Base-by-base conservation (phyloP, 2,113 vertebrate species). In the Tachuris rubrigastra region DNA sequence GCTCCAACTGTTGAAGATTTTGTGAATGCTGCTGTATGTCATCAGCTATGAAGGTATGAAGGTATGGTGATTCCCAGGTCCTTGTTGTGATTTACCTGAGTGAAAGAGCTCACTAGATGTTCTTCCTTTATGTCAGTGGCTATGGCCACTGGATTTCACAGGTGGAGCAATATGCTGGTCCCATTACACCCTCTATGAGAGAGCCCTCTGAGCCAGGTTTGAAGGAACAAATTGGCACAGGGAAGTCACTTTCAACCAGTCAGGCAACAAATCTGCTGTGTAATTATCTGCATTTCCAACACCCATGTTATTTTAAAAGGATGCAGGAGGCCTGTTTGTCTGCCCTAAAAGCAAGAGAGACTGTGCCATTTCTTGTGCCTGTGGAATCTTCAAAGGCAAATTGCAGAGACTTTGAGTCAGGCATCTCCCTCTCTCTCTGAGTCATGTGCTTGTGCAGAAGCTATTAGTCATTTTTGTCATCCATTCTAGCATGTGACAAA, bases 221-320 rank as follows among this genome's bases (percentile, higher is more conserved):
- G 52, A 78, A 79, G 21, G 27, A 71, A 4, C 23, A 73, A 58
- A 42, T 7, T 37, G 28, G 27, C 31, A 56, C 10, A 66, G 19
- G 71, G 18, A 24, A 65, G 49, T 39, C 46, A 35, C 25, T 92
- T 91, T 6, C 24, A 69, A 17, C 7, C 37, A 81, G n/a, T 11
- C 35, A 87, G 23, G 28, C 39, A 59, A 41, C 33, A 67, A 25
- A 55, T 55, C 17, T 2, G 0, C 25, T 44, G 15, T 35, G 50
- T 24, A 76, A 47, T 7, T 3, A 1, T 25, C 28, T 33, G 25
- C 0, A 0, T n/a, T 88, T 86, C 50, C 69, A 86, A 55, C 9
- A 71, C 31, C 13, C 5, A 2, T 25, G 28, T 60, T 66, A 30
- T 59, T 78, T 91, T 33, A 66, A 60, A 63, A 78, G 30, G 23